Percentiles rank a stretch among this genome's conserved stretches.
These are phyloP conservation scores for Sinocyclocheilus maitianheensis DNA, from an alignment of 2,113 vertebrate genomes.

Conservation along the genomic window DNA sequence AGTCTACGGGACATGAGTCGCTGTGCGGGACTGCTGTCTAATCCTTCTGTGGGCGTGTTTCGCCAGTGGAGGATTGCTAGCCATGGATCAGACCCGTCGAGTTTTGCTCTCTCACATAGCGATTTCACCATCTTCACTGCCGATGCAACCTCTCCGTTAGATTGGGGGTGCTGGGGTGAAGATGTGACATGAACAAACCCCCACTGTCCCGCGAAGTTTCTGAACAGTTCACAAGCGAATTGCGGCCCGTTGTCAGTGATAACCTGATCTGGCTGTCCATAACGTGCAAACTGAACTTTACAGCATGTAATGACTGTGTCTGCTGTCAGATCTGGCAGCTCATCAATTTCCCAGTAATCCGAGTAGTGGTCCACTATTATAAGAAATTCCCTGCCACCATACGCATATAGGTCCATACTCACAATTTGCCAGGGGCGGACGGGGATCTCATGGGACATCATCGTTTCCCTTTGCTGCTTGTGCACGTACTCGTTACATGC, in stretches of 20 bases:
- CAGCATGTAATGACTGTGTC: background rate
- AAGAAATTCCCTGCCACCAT: slow-evolving; percentile 14
- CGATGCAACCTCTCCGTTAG: too few species aligned
- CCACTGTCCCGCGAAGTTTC: too few species aligned
- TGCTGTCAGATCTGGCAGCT: background rate
- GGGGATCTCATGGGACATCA: slow-evolving; percentile 21
- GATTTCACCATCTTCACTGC: too few species aligned
- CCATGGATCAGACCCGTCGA: background rate
- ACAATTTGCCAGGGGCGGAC: slow-evolving; percentile 44
- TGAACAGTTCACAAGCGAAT: too few species aligned
- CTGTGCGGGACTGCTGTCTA: background rate
- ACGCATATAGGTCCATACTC: slow-evolving; percentile 42
- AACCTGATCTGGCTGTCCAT: background rate
- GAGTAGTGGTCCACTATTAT: slow-evolving; percentile 51
- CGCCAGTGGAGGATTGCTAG: background rate
- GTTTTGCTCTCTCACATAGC: background rate
- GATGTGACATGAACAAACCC: too few species aligned
- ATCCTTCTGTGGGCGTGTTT: background rate
- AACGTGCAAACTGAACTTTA: background rate
- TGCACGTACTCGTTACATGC: background rate
- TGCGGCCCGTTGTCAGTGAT: background rate
- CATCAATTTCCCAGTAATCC: background rate
- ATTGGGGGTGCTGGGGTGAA: too few species aligned
- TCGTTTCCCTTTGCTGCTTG: background rate
- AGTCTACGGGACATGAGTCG: slow-evolving; percentile 17